Base-by-base conservation (phyloP, 2,797 vertebrate species). In the Salarias fasciatus region DNA sequence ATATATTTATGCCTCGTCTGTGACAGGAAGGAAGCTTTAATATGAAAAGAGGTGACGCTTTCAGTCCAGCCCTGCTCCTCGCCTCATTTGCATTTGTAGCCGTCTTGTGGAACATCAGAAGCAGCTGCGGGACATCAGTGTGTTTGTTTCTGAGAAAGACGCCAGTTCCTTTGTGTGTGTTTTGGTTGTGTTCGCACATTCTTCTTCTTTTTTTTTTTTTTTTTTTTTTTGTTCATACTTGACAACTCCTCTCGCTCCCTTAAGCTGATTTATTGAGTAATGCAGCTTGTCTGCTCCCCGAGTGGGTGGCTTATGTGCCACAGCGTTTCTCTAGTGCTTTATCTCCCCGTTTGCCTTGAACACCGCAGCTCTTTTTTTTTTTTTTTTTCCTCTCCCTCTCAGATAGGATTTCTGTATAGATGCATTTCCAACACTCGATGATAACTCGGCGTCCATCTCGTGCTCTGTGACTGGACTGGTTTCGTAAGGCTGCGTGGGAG, bases 401-500 rank as follows among this genome's bases (percentile, higher is more conserved):
- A 44, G 53, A 52, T 45, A 49, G 4, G 11, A 50, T 69, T 79
- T 72, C 53, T 70, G n/a, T 58, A 41, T 36, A 56, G 63, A 77
- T 67, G 30, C 40, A 35, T 45, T 68, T 70, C 42, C 33, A 69
- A 47, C 31, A 12, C 40, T 64, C 5, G 1, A 53, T 72, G 72
- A 57, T 44, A 70, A 58, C 60, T 66, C n/a, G n/a, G n/a, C n/a
- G n/a, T n/a, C n/a, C n/a, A n/a, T n/a, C n/a, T n/a, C 35, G 0
- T 46, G 38, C 36, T 8, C 48, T 52, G n/a, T n/a, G 42, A 42
- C 60, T 41, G 44, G 42, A 42, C 43, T 74, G 33, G 29, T 76
- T 81, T 85, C 4, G 1, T 61, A 53, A 72, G 65, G 51, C 66
- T 51, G 82, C 35, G 80, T 86, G 75, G 81, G 81, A 76, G 65